Percentiles rank a stretch among this genome's conserved stretches.
These are phyloP conservation scores for Petrophora chlorosata DNA, from an alignment of 2,888 invertebrate species.

Conservation along the genomic window DNA sequence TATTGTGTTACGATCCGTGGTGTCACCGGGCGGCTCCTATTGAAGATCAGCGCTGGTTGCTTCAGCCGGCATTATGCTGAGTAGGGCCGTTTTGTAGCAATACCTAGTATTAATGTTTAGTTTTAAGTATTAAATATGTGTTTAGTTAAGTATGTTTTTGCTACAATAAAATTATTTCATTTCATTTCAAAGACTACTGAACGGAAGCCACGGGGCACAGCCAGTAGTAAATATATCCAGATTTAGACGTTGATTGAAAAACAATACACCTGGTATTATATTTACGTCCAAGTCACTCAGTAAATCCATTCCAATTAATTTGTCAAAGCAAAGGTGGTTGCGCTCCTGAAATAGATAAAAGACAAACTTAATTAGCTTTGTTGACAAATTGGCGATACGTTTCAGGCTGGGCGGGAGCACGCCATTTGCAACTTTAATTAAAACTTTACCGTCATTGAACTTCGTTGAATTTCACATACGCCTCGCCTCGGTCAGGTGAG, in stretches of 20 bases:
- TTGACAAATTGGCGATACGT: conserved; percentile 37
- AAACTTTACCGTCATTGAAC: conserved; percentile 24
- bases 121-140: too few species aligned
- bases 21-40: too few species aligned
- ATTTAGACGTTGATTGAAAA: conserved; percentile 1
- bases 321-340: conserved; percentile 22
- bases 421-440: conserved; percentile 34
- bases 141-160: too few species aligned
- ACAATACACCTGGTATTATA: not conserved
- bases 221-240: not conserved
- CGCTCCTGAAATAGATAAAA: conserved; percentile 31
- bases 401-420: conserved; percentile 11
- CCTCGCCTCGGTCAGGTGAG: conserved; percentile 4
- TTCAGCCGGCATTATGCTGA: too few species aligned
- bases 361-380: conserved; percentile 39
- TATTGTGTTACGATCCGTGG: too few species aligned
- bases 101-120: too few species aligned
- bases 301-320: conserved; percentile 28
- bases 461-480: conserved; percentile 19
- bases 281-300: not conserved
- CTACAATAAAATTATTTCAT: too few species aligned
- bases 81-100: too few species aligned
- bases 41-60: too few species aligned
- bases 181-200: too few species aligned
- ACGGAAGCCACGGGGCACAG: too few species aligned